Evolutionary conservation across 2,113 vertebrate genomes (phyloP).

Genomic region (Spea bombifrons): DNA sequence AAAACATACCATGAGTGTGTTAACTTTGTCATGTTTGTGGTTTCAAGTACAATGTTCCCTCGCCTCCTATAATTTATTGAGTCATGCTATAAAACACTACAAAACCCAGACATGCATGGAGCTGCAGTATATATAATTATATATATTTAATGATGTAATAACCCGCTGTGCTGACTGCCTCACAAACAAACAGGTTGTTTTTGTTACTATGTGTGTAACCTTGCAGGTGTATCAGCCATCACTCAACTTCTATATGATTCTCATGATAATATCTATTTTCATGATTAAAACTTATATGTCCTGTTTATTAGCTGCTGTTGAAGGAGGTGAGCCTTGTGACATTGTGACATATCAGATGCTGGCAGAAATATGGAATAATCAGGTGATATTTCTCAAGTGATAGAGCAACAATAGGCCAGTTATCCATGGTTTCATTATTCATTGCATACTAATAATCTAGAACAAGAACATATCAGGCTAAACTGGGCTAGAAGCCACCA

Average conservation of each 20-base stretch:
- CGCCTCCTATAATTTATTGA: neutral
- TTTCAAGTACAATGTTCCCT: no score
- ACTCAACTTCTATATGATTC: neutral
- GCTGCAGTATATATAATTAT: neutral
- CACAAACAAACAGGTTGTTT: neutral
- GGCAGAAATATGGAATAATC: neutral
- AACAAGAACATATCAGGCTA: no score
- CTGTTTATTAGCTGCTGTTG: slow-evolving; percentile 7
- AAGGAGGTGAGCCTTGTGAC: neutral
- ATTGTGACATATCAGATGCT: neutral
- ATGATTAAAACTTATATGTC: neutral
- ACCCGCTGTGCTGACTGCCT: neutral
- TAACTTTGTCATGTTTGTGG: no score
- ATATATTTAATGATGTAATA: neutral
- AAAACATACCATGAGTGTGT: no score
- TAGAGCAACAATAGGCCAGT: neutral
- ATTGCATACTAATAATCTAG: no score
- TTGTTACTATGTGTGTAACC: neutral
- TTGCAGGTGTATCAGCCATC: neutral
- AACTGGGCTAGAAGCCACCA: no score
- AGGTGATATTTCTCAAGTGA: neutral
- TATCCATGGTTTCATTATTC: no score
- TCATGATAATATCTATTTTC: neutral
- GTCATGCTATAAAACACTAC: neutral
- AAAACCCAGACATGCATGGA: neutral